A percentile compares a stretch with the other conserved stretches of the same genome.
Conservation (phyloP, 2,888 invertebrate genomes). For the Drosophila atroscutellata region DNA sequence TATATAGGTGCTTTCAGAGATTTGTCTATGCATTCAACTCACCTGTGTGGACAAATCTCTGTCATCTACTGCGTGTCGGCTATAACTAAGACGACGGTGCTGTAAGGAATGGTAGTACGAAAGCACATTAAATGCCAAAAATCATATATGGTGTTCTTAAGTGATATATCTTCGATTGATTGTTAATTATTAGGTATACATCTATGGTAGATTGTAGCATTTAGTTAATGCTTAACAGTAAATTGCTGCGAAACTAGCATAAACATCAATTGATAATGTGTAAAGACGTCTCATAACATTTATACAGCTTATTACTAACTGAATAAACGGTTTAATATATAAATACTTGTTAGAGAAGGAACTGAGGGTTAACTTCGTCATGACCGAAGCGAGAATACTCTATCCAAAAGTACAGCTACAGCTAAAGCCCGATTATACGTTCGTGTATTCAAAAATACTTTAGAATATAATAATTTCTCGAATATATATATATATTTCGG, state of each 20-base stretch:
- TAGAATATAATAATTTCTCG: no score
- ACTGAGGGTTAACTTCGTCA: conserved; percentile 27
- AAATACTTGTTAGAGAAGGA: conserved; percentile 1
- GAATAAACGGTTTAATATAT: conserved; percentile 25
- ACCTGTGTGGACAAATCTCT: conserved; percentile 93
- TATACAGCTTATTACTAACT: conserved; percentile 57
- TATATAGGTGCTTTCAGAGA: conserved; percentile 56
- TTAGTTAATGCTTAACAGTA: conserved; percentile 31
- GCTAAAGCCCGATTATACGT: not conserved
- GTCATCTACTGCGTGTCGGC: conserved; percentile 95
- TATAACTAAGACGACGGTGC: conserved; percentile 96
- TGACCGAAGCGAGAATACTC: conserved; percentile 37
- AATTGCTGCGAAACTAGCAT: conserved; percentile 55
- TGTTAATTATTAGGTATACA: not conserved
- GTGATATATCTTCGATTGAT: conserved; percentile 17
- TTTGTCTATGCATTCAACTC: conserved; percentile 81
- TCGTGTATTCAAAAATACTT: not conserved
- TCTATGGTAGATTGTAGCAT: conserved; percentile 15
- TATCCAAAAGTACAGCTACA: conserved; percentile 19
- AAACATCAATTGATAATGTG: conserved; percentile 60
- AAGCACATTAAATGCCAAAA: conserved; percentile 52
- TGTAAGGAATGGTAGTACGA: conserved; percentile 85
- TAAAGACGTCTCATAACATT: conserved; percentile 64
- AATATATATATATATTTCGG: not conserved
- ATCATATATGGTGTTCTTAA: conserved; percentile 36